Evolutionary conservation across 2,888 invertebrate genomes (phyloP).

Genomic region (Lepidonotus clava): DNA sequence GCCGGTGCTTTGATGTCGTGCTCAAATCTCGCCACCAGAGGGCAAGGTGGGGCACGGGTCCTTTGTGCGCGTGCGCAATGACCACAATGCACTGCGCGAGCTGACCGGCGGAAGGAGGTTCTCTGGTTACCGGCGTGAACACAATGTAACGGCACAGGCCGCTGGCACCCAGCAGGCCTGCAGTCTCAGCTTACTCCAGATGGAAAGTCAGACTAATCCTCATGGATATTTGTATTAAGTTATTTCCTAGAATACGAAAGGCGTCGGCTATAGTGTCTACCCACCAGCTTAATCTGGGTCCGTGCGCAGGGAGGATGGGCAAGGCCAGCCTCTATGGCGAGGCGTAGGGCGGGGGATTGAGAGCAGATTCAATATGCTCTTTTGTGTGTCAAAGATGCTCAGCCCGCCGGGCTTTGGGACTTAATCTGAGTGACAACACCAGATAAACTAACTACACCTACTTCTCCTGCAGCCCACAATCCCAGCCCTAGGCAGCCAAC

Average conservation of each 20-base stretch:
- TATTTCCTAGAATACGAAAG: too few relatives aligned
- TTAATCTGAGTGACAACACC: conserved; percentile 44
- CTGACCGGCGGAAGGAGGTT: background rate
- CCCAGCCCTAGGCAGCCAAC: background rate
- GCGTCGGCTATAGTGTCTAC: too few relatives aligned
- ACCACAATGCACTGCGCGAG: background rate
- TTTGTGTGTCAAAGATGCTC: background rate
- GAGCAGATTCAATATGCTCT: conserved; percentile 2
- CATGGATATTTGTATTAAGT: conserved; percentile 7
- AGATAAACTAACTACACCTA: conserved; percentile 35
- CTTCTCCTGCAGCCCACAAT: background rate
- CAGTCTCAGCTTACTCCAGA: too few relatives aligned
- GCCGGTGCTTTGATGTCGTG: conserved; percentile 21
- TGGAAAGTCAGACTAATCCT: background rate
- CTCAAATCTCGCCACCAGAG: conserved; percentile 6
- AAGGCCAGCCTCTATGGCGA: background rate
- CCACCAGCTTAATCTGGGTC: too few relatives aligned
- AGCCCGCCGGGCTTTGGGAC: background rate
- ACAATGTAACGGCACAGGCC: background rate
- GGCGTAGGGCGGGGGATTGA: background rate
- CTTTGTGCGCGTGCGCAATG: conserved; percentile 13
- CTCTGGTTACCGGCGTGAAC: background rate
- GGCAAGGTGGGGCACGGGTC: background rate
- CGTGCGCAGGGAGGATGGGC: background rate
- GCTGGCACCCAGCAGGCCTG: too few relatives aligned